Base-by-base conservation (phyloP, 2,888 invertebrate species). In the Archaeoteleia sp. region DNA sequence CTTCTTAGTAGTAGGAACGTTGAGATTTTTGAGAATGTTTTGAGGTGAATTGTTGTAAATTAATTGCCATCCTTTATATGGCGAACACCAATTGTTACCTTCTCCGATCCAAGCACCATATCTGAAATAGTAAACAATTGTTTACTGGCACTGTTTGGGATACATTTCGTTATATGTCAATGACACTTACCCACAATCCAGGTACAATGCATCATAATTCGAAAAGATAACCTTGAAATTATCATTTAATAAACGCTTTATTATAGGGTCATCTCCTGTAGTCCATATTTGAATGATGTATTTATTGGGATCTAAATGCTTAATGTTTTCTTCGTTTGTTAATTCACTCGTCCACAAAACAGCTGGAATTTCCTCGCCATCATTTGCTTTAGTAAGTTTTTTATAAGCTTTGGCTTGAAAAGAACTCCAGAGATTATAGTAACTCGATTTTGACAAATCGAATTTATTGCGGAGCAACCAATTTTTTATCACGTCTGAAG, bases 51-150 rank as follows among this genome's bases (percentile, higher is more conserved):
- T 95, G 23, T 91, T 90, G 76, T 96, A 96, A 0, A 95, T 90
- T 77, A 90, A 91, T 84, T 95, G 94, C 95, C 95, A 96, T 1
- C 94, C 93, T 76, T 92, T 95, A 85, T 95, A 96, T 0, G 95
- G 95, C 0, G 94, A 90, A 80, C 95, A 96, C 96, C 96, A 96
- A 82, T 96, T 96, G 77, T 92, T 92, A 8, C 93, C 93, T 83
- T 88, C 89, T 0, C 90, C 90, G 0, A 95, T 91, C 95, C 95
- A 95, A 2, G 92, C 91, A 7, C 91, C 91, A 74, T 91, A 94
- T 0, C 86, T 86, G 48, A n/a, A n/a, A n/a, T n/a, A n/a, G n/a
- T n/a, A n/a, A n/a, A n/a, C n/a, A n/a, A n/a, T n/a, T n/a, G n/a
- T n/a, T n/a, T n/a, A n/a, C n/a, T n/a, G n/a, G n/a, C n/a, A n/a